A percentile compares a stretch with the other conserved stretches of the same genome.
phyloP scores from a whole-genome alignment of 2,888 invertebrate species.

The Rhimphoctona megacephalus region DNA sequence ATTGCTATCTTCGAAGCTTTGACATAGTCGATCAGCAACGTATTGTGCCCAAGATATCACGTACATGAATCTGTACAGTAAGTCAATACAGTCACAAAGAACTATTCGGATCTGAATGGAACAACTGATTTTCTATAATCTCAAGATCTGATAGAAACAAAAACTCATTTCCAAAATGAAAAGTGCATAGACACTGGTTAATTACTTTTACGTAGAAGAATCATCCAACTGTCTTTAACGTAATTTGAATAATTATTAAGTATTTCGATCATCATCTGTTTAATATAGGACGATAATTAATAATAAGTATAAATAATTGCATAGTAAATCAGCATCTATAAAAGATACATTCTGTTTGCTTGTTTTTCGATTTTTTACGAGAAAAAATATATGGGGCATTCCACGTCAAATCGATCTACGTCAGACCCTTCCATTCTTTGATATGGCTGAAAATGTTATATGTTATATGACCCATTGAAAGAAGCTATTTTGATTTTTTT shows the following conservation, averaged over 20 bases:
- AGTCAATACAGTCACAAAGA: conserved; percentile 13
- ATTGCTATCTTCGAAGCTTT: conserved; percentile 44
- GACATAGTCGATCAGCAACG: conserved; percentile 68
- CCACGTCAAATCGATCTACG: too few species aligned
- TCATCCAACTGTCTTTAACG: background rate
- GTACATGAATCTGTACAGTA: conserved; percentile 30
- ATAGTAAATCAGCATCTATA: too few species aligned
- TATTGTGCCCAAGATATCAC: conserved; percentile 72
- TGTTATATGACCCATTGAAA: too few species aligned
- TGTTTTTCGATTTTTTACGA: too few species aligned
- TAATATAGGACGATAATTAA: too few species aligned
- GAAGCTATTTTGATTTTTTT: too few species aligned
- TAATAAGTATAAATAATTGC: too few species aligned
- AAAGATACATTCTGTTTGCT: too few species aligned
- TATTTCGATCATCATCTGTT: background rate
- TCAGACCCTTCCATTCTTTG: too few species aligned
- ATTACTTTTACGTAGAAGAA: conserved; percentile 51
- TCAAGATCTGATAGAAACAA: conserved; percentile 62
- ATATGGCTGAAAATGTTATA: too few species aligned
- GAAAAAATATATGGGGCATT: too few species aligned
- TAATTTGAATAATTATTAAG: background rate
- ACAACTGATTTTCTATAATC: conserved; percentile 30
- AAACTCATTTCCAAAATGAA: conserved; percentile 60
- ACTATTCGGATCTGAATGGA: conserved; percentile 55
- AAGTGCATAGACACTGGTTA: conserved; percentile 64